Base-by-base conservation (phyloP, 2,113 vertebrate genomes). In the Myotis davidii region DNA sequence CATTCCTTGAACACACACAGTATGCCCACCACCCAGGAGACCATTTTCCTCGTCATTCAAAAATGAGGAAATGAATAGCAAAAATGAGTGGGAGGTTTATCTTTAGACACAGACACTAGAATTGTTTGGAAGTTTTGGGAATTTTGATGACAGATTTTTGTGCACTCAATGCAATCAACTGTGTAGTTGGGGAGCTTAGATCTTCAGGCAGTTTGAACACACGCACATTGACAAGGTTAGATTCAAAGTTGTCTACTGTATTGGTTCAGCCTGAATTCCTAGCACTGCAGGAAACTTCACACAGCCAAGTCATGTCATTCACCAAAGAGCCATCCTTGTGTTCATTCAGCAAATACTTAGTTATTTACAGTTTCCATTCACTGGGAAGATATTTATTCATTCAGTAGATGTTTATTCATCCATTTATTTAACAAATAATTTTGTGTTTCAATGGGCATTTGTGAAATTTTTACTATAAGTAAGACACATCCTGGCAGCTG, bases 301-400 rank as follows among this genome's bases (percentile, higher is more conserved):
- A 56, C 4, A 69, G 95, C 76, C 81, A 88, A 93, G 88, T 90
- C 72, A 23, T 78, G 78, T 64, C 92, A 92, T 88, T 92, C 69
- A 85, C 67, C 69, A 85, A 83, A 74, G 27, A 95, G 73, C 82
- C 84, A 72, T 59, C 77, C 27, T 0, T 65, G 88, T 85, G 48
- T 95, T 79, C 88, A 92, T 82, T 94, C 88, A 85, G 48, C 67
- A 90, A 88, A 85, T 77, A 76, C 61, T 83, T 83, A 72, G 87
- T 54, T 96, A 78, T 82, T 78, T 92, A 65, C 69, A 93, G 69
- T 52, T 85, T 72, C 90, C 93, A 81, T 52, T 96, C 84, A 72
- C 39, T 92, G n/a, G 48, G 37, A 13, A 90, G 59, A 88, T 54
- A 72, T 54, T 87, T 74, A 67, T 52, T 95, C 72, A 92, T 76